Base-by-base conservation (phyloP, 2,888 invertebrate species). In the Amblyjoppa fuscipennis region DNA sequence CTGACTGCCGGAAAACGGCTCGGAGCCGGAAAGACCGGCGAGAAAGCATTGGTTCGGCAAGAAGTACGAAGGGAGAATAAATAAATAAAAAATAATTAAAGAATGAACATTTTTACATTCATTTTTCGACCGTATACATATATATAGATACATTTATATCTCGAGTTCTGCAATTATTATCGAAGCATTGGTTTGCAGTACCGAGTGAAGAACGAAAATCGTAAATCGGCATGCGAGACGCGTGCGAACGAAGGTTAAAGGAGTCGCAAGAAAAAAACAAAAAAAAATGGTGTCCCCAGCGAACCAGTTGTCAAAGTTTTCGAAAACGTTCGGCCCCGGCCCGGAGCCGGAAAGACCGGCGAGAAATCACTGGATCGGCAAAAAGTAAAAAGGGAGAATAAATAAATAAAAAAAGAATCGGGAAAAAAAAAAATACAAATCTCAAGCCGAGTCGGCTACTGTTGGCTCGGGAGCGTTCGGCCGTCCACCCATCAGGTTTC, bases 311-410 rank as follows among this genome's bases (percentile, higher is more conserved):
- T 64, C 64, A 20, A 20, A n/a, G 66, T 28, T 49, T 66, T 49
- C 51, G 20, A 64, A 64, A 76, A 31, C 64, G 38, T 76, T 6
- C 16, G 7, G 7, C 16, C 16, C n/a, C 66, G 20, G 51, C 34
- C 34, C 64, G 28, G 71, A 11, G 73, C 41, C 20, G 56, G 77
- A 16, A 13, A 31, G 56, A 45, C 56, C 31, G 71, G 59, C 66
- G 80, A 76, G 69, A 81, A 77, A 84, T 80, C 84, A 76, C 75
- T 28, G 64, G 38, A 76, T 66, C 76, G 68, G 61, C 68, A 68
- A 77, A 77, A 73, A n/a, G 69, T 64, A 38, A 75, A 69, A 49
- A 49, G 45, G 45, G 45, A 64, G 51, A 53, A 41, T 25, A 49
- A 49, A 49, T 49, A 49, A 49, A 16, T 49, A 49, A 49, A 49